Evolutionary conservation across 1,140 invertebrate species (phyloP).

Genomic region (Brachystomella parvula): DNA sequence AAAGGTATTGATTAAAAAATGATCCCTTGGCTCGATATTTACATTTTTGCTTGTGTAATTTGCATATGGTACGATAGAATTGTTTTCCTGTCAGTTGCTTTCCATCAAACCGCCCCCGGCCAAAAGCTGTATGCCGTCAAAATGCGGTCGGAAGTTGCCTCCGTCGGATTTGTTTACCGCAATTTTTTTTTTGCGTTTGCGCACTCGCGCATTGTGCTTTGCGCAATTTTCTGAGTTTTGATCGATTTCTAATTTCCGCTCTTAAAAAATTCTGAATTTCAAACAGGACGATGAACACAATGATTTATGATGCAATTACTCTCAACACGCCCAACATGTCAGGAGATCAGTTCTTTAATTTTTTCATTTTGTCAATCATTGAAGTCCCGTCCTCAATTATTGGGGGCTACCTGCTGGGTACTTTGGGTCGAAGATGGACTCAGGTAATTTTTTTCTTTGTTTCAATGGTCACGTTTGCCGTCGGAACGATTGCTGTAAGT

Average conservation of each 20-base stretch:
- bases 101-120: no score
- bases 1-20: no score
- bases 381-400: slow-evolving; percentile 50
- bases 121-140: no score
- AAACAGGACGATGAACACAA: slow-evolving; percentile 51
- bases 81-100: no score
- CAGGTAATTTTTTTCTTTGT: slow-evolving; percentile 22
- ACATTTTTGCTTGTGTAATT: no score
- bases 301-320: slow-evolving; percentile 54
- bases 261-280: no score
- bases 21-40: no score
- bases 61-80: no score
- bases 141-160: no score
- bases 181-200: background rate
- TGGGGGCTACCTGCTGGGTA: slow-evolving; percentile 13
- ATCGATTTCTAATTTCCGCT: background rate
- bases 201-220: no score
- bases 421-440: slow-evolving; percentile 23
- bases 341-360: slow-evolving; percentile 61
- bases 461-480: slow-evolving; percentile 4
- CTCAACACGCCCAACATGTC: slow-evolving; percentile 54
- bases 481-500: background rate
- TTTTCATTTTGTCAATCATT: slow-evolving; percentile 53
- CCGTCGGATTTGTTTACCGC: no score
- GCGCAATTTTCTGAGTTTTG: no score